phyloP scores from a whole-genome alignment of 2,113 vertebrate species.

The Nesoenas mayeri region DNA sequence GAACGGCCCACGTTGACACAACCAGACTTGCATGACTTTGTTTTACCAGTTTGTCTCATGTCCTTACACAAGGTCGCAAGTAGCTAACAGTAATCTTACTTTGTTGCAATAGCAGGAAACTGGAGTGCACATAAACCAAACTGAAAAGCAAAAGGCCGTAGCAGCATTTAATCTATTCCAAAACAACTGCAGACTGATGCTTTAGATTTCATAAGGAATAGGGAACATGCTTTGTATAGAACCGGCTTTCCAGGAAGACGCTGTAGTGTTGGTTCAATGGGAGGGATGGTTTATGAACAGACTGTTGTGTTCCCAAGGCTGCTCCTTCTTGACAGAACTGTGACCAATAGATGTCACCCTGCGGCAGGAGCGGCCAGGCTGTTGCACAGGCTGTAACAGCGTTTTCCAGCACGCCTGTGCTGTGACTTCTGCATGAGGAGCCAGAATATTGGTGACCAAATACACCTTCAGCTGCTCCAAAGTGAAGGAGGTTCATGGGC shows the following conservation, averaged over 20 bases:
- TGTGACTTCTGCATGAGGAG: not conserved
- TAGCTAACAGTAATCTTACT: not conserved
- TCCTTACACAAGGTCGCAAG: not conserved
- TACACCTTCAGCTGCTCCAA: not conserved
- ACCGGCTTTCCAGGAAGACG: not conserved
- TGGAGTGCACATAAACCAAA: not conserved
- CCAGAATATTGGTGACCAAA: not conserved
- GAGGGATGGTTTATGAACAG: not conserved
- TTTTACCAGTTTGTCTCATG: not conserved
- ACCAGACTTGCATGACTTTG: not conserved
- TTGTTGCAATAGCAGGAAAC: not conserved
- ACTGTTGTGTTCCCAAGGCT: not conserved
- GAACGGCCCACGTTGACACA: not conserved
- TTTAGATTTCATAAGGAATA: not conserved
- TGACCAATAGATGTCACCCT: slow-evolving; percentile 54
- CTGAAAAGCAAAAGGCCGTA: not conserved
- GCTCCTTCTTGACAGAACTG: not conserved
- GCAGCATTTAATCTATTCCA: not conserved
- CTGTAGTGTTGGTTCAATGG: not conserved
- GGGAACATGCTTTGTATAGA: not conserved
- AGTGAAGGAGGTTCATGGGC: not conserved
- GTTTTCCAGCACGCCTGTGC: not conserved
- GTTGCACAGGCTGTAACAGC: not conserved
- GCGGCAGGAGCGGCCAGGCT: not conserved
- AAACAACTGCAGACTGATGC: not conserved